These are phyloP conservation scores for Hypena proboscidalis DNA, from an alignment of 2,888 invertebrate species.

Conservation along the genomic window DNA sequence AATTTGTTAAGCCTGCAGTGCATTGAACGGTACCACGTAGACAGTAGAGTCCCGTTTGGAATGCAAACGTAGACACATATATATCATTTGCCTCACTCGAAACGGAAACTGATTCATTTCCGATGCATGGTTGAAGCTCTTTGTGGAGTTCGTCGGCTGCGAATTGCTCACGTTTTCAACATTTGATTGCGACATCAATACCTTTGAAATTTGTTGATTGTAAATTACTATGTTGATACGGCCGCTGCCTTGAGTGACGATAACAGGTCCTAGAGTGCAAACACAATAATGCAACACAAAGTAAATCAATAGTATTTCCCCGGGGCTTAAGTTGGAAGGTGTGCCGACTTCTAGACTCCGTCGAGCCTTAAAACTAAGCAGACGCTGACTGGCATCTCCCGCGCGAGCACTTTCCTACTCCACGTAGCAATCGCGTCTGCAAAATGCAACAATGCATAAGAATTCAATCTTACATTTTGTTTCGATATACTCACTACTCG, in stretches of 20 bases:
- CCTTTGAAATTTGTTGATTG: constrained; percentile 55
- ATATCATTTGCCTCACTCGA: constrained; percentile 77
- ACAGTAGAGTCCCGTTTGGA: constrained; percentile 61
- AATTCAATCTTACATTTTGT: constrained; percentile 78
- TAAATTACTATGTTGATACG: constrained; percentile 29
- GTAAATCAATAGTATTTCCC: constrained; percentile 42
- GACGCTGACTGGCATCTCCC: constrained; percentile 81
- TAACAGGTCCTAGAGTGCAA: constrained; percentile 6
- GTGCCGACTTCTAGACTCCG: constrained; percentile 47
- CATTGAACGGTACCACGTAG: constrained; percentile 55
- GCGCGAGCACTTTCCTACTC: constrained; percentile 69
- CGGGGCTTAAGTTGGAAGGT: constrained; percentile 33
- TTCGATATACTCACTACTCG: constrained; percentile 50
- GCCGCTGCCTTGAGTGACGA: neutral
- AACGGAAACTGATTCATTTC: constrained; percentile 85
- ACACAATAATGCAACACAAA: constrained; percentile 16
- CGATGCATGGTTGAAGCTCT: constrained; percentile 83
- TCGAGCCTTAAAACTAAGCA: constrained; percentile 71
- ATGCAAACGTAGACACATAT: constrained; percentile 58
- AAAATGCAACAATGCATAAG: constrained; percentile 81
- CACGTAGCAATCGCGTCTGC: constrained; percentile 76
- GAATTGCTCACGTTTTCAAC: constrained; percentile 82
- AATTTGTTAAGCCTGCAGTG: constrained; percentile 47
- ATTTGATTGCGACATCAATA: constrained; percentile 82
- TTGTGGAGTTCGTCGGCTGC: constrained; percentile 78